A percentile compares a stretch with the other conserved stretches of the same genome.
Evolutionary conservation across 2,797 vertebrate species (phyloP).

Genomic region (Moxostoma hubbsi): DNA sequence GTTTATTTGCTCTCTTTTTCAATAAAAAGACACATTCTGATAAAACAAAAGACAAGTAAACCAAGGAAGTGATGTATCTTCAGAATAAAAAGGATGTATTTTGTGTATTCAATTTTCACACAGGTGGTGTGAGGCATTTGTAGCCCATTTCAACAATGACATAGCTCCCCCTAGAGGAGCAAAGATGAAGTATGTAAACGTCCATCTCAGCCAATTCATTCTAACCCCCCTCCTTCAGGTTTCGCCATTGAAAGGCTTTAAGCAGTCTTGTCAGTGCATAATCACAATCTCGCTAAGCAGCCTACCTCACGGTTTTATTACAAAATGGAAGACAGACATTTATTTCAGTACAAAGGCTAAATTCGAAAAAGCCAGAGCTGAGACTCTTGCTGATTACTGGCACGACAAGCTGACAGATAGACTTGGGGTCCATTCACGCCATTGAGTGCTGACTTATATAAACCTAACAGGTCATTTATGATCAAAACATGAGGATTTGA

Average conservation of each 20-base stretch:
- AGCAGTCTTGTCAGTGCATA: slow-evolving; percentile 47
- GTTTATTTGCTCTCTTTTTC: slow-evolving; percentile 6
- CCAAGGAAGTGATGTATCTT: slow-evolving; percentile 20
- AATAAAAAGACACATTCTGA: slow-evolving; percentile 16
- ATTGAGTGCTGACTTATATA: slow-evolving; percentile 32
- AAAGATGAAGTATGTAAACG: not conserved
- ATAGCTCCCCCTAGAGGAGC: slow-evolving; percentile 58
- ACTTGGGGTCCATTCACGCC: slow-evolving; percentile 34
- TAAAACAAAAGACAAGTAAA: slow-evolving; percentile 35
- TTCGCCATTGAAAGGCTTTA: slow-evolving; percentile 32
- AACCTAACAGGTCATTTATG: slow-evolving; percentile 42
- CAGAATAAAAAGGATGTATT: slow-evolving; percentile 30
- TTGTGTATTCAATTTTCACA: slow-evolving; percentile 8
- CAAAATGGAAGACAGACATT: slow-evolving; percentile 51
- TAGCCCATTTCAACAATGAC: slow-evolving; percentile 25
- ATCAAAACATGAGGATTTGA: slow-evolving; percentile 44
- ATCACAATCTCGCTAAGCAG: slow-evolving; percentile 56
- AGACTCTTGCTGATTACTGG: slow-evolving; percentile 14
- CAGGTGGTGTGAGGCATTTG: not conserved
- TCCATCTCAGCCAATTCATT: not conserved
- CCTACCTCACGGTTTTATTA: slow-evolving; percentile 47
- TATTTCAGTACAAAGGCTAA: slow-evolving; percentile 48
- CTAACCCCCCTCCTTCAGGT: not conserved
- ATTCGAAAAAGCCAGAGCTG: not conserved
- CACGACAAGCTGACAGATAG: slow-evolving; percentile 44